phyloP scores from a whole-genome alignment of 1,140 invertebrate species.

The Sinonovacula constricta region DNA sequence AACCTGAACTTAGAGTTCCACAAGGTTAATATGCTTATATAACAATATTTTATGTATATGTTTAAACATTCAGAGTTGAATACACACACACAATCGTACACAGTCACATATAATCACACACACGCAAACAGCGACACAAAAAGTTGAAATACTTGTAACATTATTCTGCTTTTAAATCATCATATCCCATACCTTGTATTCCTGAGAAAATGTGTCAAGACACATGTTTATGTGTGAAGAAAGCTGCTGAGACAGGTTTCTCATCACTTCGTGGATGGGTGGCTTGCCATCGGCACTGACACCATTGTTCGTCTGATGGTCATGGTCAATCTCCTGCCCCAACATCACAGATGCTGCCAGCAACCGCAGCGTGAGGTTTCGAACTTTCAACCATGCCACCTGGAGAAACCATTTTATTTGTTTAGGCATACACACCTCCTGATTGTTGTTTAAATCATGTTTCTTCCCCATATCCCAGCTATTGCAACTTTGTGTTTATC shows the following conservation, averaged over 20 bases:
- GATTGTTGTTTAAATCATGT: no score
- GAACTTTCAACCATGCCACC: conserved; percentile 46
- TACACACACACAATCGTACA: no score
- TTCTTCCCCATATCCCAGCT: no score
- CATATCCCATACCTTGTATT: conserved; percentile 23
- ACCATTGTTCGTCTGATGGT: conserved; percentile 35
- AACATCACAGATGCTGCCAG: conserved; percentile 46
- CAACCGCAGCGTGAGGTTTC: conserved; percentile 35
- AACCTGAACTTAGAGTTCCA: no score
- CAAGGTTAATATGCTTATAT: no score
- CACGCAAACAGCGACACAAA: neutral
- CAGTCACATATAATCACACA: neutral
- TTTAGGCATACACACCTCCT: no score
- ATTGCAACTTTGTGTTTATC: no score
- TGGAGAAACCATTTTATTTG: no score
- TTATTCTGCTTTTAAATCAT: neutral
- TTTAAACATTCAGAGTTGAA: no score
- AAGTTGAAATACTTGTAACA: neutral
- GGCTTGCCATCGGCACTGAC: conserved; percentile 18
- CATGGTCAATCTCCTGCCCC: conserved; percentile 41
- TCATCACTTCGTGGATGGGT: conserved; percentile 12
- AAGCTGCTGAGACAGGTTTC: conserved; percentile 14
- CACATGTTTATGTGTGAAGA: conserved; percentile 17
- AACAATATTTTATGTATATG: no score
- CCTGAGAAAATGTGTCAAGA: conserved; percentile 35